Percentiles rank a stretch among this genome's conserved stretches.
phyloP scores from a whole-genome alignment of 2,888 invertebrate genomes.

The Cerastoderma edule region DNA sequence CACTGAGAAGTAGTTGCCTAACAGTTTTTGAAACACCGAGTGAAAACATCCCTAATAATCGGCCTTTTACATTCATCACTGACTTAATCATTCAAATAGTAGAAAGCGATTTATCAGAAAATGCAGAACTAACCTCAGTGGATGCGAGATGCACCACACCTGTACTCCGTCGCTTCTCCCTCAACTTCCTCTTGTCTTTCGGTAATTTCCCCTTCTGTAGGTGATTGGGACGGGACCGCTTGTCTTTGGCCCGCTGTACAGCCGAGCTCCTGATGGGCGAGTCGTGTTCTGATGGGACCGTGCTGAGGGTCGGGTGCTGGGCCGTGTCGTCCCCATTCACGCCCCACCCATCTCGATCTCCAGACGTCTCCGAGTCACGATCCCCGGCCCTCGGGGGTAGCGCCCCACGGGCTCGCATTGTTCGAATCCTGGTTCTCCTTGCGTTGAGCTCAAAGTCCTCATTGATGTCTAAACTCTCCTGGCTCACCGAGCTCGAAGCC shows the following conservation, averaged over 20 bases:
- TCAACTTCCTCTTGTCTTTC: conserved; percentile 86
- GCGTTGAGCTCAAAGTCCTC: conserved; percentile 86
- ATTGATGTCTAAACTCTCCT: conserved; percentile 86
- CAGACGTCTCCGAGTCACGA: conserved; percentile 56
- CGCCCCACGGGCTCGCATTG: conserved; percentile 85
- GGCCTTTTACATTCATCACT: too few relatives aligned
- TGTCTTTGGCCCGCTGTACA: conserved; percentile 82
- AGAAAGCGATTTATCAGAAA: too few relatives aligned
- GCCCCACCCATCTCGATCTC: conserved; percentile 44
- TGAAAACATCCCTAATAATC: too few relatives aligned
- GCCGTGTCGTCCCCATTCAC: conserved; percentile 49
- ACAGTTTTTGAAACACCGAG: too few relatives aligned
- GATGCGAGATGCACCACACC: conserved; percentile 87
- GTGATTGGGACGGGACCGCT: conserved; percentile 85
- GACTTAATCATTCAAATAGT: too few relatives aligned
- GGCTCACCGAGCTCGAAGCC: conserved; percentile 87
- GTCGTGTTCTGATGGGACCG: conserved; percentile 69
- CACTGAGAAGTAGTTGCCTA: too few relatives aligned
- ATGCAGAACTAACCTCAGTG: conserved; percentile 85
- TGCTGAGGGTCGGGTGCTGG: conserved; percentile 48
- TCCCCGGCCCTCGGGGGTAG: conserved; percentile 59
- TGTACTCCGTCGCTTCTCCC: conserved; percentile 87
- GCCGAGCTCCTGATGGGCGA: conserved; percentile 83
- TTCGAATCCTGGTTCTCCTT: conserved; percentile 85
- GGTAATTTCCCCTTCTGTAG: conserved; percentile 86